A percentile compares a stretch with the other conserved stretches of the same genome.
Evolutionary conservation across 2,113 vertebrate genomes (phyloP).

Genomic region (Dascyllus trimaculatus): DNA sequence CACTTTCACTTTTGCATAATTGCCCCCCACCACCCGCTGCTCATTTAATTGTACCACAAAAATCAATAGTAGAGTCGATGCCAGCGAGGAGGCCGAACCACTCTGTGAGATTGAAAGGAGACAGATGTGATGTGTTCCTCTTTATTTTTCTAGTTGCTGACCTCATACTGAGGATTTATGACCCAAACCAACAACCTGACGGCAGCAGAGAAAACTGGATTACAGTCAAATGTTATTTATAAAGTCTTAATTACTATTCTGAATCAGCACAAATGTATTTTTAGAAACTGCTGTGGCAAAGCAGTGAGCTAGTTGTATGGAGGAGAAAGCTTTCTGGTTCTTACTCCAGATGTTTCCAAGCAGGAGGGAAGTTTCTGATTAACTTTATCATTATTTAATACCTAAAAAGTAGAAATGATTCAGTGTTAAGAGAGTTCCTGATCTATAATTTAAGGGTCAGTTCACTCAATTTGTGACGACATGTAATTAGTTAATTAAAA

Average conservation of each 20-base stretch:
- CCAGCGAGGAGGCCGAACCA: conserved; percentile 28
- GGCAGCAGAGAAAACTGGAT: conserved; percentile 8
- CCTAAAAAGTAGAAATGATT: not conserved
- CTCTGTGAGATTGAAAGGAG: conserved; percentile 61
- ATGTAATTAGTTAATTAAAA: not conserved
- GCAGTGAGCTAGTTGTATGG: conserved; percentile 1
- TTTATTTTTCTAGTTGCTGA: conserved; percentile 10
- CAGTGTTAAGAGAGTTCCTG: not conserved
- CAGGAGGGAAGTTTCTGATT: not conserved
- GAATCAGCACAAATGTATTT: conserved; percentile 1
- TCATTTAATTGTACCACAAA: conserved; percentile 30
- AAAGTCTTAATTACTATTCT: conserved; percentile 16
- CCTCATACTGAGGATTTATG: conserved; percentile 23
- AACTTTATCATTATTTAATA: not conserved
- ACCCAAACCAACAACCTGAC: conserved; percentile 18
- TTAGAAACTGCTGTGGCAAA: not conserved
- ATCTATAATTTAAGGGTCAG: not conserved
- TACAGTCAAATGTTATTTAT: not conserved
- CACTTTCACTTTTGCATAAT: conserved; percentile 41
- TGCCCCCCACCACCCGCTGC: conserved; percentile 25
- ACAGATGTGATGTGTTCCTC: conserved; percentile 34
- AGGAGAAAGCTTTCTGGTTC: not conserved
- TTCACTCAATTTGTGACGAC: not conserved
- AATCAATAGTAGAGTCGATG: conserved; percentile 59
- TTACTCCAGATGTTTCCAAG: not conserved